phyloP scores from a whole-genome alignment of 2,797 vertebrate genomes.

The Emydoidea blandingii region DNA sequence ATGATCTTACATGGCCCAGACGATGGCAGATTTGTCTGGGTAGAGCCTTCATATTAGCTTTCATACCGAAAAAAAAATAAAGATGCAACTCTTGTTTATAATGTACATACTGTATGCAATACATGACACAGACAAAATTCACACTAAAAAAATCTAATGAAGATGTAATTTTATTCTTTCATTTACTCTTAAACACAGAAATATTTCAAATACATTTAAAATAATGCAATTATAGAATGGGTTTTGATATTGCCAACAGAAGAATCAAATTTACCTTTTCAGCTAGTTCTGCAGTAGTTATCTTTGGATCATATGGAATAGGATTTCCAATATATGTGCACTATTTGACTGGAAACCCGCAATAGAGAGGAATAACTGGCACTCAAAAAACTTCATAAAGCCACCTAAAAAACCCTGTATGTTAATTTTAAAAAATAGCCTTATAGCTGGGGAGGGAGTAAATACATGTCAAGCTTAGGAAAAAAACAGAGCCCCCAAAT shows the following conservation, averaged over 20 bases:
- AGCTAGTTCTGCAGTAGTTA: conserved; percentile 89
- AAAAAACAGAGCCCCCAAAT: neutral
- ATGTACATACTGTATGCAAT: too few species aligned
- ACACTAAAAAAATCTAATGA: too few species aligned
- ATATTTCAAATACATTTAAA: neutral
- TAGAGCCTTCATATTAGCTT: neutral
- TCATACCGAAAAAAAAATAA: neutral
- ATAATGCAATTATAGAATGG: neutral
- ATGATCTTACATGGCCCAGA: neutral
- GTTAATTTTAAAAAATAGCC: neutral
- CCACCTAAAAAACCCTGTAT: conserved; percentile 88
- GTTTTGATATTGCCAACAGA: neutral
- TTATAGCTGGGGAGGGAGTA: neutral
- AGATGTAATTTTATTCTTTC: neutral
- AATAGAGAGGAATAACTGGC: conserved; percentile 89
- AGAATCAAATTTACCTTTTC: conserved; percentile 86
- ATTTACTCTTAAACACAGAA: neutral
- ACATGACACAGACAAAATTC: too few species aligned
- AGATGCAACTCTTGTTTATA: neutral
- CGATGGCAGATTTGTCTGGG: neutral
- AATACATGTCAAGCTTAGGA: neutral
- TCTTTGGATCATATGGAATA: conserved; percentile 93
- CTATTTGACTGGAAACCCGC: conserved; percentile 97
- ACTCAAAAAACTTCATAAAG: conserved; percentile 92
- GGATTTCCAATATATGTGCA: conserved; percentile 95